A percentile compares a stretch with the other conserved stretches of the same genome.
phyloP scores from a whole-genome alignment of 2,113 vertebrate species.

The Mobula birostris region DNA sequence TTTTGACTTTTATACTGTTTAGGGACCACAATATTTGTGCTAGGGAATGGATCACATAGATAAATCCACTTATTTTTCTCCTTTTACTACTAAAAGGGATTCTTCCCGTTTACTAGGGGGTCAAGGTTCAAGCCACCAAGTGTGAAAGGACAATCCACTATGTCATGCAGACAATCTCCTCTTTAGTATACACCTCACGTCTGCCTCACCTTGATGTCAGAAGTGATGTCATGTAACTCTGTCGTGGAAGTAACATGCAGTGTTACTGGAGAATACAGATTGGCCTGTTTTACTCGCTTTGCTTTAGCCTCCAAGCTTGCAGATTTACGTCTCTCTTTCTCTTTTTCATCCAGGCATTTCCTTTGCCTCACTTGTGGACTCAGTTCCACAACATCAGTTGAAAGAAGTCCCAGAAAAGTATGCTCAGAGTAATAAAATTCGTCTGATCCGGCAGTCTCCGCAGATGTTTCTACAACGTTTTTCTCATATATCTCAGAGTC shows the following conservation, averaged over 20 bases:
- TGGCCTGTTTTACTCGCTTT: constrained; percentile 47
- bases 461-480: not conserved
- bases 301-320: constrained; percentile 68
- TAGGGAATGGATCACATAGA: not conserved
- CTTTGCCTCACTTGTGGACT: constrained; percentile 49
- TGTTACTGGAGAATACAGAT: constrained; percentile 76
- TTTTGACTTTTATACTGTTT: not conserved
- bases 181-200: not conserved
- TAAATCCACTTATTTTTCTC: not conserved
- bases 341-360: constrained; percentile 56
- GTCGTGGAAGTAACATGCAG: constrained; percentile 83
- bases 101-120: not conserved
- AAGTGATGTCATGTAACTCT: constrained; percentile 74
- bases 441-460: not conserved
- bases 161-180: not conserved
- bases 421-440: constrained; percentile 37
- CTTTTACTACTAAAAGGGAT: not conserved
- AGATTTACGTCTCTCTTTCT: constrained; percentile 67
- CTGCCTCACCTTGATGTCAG: constrained; percentile 74
- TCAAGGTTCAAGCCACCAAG: not conserved
- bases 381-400: constrained; percentile 59
- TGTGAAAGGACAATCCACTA: not conserved
- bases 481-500: not conserved
- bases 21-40: not conserved
- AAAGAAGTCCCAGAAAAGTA: constrained; percentile 59